phyloP scores from a whole-genome alignment of 2,888 invertebrate genomes.

The Erebia ligea region DNA sequence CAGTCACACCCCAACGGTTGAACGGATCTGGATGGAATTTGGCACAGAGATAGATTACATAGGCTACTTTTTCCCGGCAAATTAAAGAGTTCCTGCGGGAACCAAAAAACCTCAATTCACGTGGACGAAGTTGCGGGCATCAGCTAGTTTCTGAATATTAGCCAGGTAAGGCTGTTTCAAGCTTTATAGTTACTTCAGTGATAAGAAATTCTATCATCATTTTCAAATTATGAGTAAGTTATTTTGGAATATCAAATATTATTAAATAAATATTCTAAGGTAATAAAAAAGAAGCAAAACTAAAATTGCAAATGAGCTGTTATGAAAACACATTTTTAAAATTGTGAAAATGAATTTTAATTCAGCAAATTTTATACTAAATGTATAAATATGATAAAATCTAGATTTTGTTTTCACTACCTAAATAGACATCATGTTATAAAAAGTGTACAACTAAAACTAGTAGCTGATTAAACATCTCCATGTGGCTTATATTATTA shows the following conservation, averaged over 20 bases:
- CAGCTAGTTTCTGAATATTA: no score
- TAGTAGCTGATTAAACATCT: slow-evolving; percentile 83
- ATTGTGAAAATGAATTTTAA: slow-evolving; percentile 84
- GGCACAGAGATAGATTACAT: no score
- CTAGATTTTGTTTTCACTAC: slow-evolving; percentile 82
- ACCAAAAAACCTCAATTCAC: no score
- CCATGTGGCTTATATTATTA: slow-evolving; percentile 82
- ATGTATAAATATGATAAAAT: slow-evolving; percentile 84
- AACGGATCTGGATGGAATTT: no score
- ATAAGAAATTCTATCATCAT: no score
- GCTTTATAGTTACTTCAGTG: no score
- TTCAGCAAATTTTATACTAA: slow-evolving; percentile 84
- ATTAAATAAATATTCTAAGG: background rate
- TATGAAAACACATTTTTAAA: slow-evolving; percentile 68
- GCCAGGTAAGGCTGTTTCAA: no score
- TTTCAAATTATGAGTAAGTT: background rate
- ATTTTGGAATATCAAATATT: background rate
- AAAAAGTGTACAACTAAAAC: slow-evolving; percentile 84
- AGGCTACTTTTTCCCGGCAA: no score
- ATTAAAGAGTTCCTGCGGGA: no score
- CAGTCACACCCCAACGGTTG: no score
- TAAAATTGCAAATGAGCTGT: slow-evolving; percentile 28
- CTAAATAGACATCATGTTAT: slow-evolving; percentile 83
- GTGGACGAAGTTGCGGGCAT: no score
- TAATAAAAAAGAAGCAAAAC: slow-evolving; percentile 21